Evolutionary conservation across 2,797 vertebrate species (phyloP), one percentile per base, ranked within the genome.

Genomic region (Amazona ochrocephala): DNA sequence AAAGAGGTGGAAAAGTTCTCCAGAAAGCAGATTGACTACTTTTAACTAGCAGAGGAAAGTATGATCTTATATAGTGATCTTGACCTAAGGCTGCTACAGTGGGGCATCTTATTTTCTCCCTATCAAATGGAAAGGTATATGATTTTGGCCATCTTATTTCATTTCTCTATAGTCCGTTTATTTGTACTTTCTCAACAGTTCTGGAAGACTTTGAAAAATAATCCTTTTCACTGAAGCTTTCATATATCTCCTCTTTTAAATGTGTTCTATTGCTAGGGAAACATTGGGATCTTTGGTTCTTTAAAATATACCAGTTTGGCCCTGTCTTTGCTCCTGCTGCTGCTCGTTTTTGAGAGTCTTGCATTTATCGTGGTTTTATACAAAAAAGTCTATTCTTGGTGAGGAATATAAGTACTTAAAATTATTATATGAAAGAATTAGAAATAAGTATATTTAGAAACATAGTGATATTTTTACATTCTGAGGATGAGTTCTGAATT

Each of bases 161-260:
- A 73, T 82, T 89, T 90, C 30, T 81, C 32, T 6, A 1, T 74
- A 60, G 41, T 60, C 15, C 2, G 0, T 80, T 81, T 83, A 77
- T 87, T 90, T 91, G 53, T 45, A 50, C 48, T 85, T 83, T 71
- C 68, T 84, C 82, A 89, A 50, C 10, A 29, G 9, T 91, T 87
- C 29, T n/a, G 37, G n/a, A 73, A 83, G 68, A 65, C 51, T 83
- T 80, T 80, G 74, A 91, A 94, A 92, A 87, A 51, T 50, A 89
- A 50, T 89, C 12, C 17, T 83, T 89, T 94, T 80, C 45, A 56
- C 23, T 53, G 39, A 94, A 34, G 7, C 89, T 94, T 94, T 83
- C 65, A 48, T 84, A 19, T 64, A 48, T 77, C 54, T 89, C 56
- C 37, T 83, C 22, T 83, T 83, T 80, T 51, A 89, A 80, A 80